Conservation (phyloP, 2,888 invertebrate species). For the Epirrhoe alternata region DNA sequence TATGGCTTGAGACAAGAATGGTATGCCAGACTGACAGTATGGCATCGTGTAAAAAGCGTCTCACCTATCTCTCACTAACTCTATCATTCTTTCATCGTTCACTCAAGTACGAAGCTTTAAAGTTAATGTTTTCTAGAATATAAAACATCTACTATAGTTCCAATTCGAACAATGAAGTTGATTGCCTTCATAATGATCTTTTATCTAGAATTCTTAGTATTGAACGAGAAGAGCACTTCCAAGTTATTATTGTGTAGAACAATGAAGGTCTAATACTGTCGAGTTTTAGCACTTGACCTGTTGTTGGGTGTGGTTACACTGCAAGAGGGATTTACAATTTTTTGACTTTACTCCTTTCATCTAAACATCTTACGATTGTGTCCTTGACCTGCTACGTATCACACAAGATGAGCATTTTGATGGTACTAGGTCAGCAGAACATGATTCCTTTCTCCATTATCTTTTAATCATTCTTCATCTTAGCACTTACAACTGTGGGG, state of each 20-base stretch:
- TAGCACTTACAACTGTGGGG: no score
- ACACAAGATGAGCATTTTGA: no score
- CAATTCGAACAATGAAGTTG: conserved; percentile 20
- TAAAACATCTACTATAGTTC: not conserved
- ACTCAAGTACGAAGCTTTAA: not conserved
- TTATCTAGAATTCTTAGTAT: conserved; percentile 31
- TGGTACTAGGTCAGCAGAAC: no score
- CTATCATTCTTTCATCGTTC: not conserved
- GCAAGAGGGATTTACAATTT: not conserved
- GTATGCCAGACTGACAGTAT: no score
- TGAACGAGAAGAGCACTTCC: conserved; percentile 43
- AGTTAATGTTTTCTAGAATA: not conserved
- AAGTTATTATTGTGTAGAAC: conserved; percentile 48
- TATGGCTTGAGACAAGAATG: no score
- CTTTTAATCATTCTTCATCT: no score
- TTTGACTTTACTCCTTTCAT: not conserved
- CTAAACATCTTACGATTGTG: not conserved
- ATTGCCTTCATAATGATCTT: conserved; percentile 21
- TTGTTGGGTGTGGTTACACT: conserved; percentile 21
- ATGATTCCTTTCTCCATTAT: no score
- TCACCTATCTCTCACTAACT: not conserved
- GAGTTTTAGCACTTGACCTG: conserved; percentile 45
- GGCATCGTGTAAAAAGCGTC: no score
- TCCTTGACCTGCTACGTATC: no score
- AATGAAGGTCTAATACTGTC: conserved; percentile 51